These are phyloP conservation scores for Chiroxiphia lanceolata DNA, from an alignment of 2,797 vertebrate species.

Conservation along the genomic window DNA sequence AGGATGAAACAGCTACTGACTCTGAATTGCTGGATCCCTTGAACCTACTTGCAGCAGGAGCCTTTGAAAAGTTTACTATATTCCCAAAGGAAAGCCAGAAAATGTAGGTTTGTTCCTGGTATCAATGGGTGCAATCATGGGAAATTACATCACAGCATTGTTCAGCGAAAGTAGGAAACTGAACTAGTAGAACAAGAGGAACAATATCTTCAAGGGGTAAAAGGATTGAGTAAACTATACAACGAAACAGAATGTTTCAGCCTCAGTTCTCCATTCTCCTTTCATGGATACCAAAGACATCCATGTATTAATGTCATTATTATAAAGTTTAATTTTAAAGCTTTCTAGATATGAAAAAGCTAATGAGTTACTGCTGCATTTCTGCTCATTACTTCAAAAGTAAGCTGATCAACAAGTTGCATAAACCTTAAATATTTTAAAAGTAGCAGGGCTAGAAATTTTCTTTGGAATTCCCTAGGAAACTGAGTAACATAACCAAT, in stretches of 20 bases:
- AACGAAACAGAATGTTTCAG: background rate
- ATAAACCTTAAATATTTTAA: background rate
- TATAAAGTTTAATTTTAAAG: background rate
- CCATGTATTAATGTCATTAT: background rate
- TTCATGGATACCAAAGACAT: background rate
- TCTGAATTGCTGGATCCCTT: background rate
- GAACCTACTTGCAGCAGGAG: background rate
- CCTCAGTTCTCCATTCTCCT: background rate
- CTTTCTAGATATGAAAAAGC: constrained; percentile 1
- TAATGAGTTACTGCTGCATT: background rate
- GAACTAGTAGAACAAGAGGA: background rate
- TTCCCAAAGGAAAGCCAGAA: background rate
- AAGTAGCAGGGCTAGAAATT: background rate
- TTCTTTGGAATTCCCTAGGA: background rate
- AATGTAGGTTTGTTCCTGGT: background rate
- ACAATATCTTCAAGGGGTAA: background rate
- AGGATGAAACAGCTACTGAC: background rate
- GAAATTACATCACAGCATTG: background rate
- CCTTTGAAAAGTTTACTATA: background rate
- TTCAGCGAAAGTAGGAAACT: background rate
- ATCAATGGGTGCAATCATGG: background rate
- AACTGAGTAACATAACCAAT: background rate
- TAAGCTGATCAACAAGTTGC: background rate
- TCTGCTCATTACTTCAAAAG: background rate
- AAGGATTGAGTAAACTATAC: background rate